Evolutionary conservation across 2,888 invertebrate genomes (phyloP).

Genomic region (Eurytoma adleriae): DNA sequence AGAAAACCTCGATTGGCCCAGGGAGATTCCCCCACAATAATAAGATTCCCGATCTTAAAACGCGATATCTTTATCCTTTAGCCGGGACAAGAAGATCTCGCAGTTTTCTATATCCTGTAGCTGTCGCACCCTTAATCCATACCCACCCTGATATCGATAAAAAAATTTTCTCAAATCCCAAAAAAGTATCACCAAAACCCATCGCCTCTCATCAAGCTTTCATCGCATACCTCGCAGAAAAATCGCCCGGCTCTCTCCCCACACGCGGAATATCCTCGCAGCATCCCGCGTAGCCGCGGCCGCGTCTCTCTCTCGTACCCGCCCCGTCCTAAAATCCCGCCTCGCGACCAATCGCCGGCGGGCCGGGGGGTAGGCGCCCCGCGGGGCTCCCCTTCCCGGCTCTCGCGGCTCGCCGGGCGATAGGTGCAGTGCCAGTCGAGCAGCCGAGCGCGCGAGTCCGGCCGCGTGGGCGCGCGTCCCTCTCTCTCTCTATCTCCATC

Average conservation of each 20-base stretch:
- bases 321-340: constrained; percentile 54
- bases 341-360: constrained; percentile 62
- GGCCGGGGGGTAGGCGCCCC: neutral
- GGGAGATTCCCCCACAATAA: no score
- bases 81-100: no score
- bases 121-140: no score
- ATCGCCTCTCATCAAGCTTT: no score
- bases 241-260: neutral
- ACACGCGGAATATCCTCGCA: neutral
- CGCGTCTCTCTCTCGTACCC: neutral
- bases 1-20: no score
- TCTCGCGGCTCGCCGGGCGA: neutral
- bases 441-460: constrained; percentile 7
- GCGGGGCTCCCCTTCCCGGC: constrained; percentile 6
- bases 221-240: neutral
- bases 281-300: constrained; percentile 9
- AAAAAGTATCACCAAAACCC: no score
- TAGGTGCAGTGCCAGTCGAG: constrained; percentile 4
- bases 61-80: no score
- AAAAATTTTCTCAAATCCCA: no score
- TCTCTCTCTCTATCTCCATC: neutral
- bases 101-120: no score
- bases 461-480: neutral
- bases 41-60: no score
- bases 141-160: no score